These are phyloP conservation scores for Luscinia megarhynchos DNA, from an alignment of 2,797 vertebrate species.

Conservation along the genomic window DNA sequence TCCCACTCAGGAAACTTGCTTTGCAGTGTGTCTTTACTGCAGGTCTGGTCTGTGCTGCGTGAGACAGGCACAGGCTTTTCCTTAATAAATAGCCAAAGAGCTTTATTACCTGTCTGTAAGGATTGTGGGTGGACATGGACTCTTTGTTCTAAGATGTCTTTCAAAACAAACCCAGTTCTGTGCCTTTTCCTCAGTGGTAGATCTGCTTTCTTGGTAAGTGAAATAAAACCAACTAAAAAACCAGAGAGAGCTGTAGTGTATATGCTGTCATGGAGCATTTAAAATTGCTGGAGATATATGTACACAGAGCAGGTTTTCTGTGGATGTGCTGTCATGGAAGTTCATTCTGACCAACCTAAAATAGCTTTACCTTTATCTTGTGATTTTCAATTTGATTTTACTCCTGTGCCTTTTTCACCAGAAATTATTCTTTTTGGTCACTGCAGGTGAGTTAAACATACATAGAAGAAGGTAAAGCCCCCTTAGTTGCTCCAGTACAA, in stretches of 20 bases:
- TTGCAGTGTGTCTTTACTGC: neutral
- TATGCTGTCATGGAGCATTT: neutral
- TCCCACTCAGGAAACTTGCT: neutral
- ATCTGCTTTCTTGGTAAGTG: neutral
- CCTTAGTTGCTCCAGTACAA: neutral
- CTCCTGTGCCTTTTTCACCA: neutral
- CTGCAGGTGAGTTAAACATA: neutral
- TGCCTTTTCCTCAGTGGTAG: neutral
- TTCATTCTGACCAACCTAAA: neutral
- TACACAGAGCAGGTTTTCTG: neutral
- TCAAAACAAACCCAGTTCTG: neutral
- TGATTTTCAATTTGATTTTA: conserved; percentile 35
- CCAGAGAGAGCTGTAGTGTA: neutral
- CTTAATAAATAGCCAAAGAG: neutral
- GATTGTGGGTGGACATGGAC: neutral
- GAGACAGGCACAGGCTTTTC: neutral
- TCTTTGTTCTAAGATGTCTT: neutral
- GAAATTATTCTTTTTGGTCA: neutral
- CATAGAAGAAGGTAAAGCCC: neutral
- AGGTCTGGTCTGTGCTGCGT: neutral
- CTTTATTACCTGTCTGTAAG: neutral
- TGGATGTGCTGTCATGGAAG: neutral
- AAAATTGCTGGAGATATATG: neutral
- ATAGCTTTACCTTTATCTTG: conserved; percentile 2
- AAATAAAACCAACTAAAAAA: neutral